Evolutionary conservation across 2,113 vertebrate species (phyloP).

Genomic region (Actenoides hombroni): DNA sequence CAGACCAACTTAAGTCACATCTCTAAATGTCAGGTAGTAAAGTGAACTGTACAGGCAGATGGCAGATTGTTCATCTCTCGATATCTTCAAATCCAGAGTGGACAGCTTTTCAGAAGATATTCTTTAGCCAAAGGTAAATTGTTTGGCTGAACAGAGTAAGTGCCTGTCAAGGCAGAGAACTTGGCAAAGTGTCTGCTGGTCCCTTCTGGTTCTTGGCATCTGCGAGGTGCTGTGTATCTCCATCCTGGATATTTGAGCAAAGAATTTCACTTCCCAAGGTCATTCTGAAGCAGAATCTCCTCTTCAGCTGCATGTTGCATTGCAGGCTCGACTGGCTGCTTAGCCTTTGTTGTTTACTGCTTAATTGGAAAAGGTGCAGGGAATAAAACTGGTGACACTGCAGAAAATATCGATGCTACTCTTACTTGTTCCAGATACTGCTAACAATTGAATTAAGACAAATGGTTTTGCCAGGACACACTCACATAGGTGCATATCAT

Average conservation of each 20-base stretch:
- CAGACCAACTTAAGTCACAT: not conserved
- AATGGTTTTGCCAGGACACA: not conserved
- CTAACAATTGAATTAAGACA: not conserved
- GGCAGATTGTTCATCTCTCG: not conserved
- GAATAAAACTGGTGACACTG: not conserved
- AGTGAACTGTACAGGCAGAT: not conserved
- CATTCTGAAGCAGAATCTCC: not conserved
- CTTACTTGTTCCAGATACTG: not conserved
- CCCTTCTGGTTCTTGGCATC: not conserved
- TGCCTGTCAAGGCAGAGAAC: not conserved
- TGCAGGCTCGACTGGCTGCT: not conserved
- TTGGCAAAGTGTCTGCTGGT: not conserved
- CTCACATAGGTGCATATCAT: not conserved
- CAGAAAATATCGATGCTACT: not conserved
- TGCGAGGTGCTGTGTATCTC: not conserved
- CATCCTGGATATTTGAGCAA: not conserved
- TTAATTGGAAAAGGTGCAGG: not conserved
- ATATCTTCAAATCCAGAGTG: not conserved
- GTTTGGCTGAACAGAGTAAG: not conserved
- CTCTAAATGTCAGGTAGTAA: constrained; percentile 22
- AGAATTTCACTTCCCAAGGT: not conserved
- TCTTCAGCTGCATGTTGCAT: not conserved
- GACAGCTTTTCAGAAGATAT: not conserved
- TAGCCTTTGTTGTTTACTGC: not conserved
- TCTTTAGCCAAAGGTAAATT: not conserved